Percentiles rank a stretch among this genome's conserved stretches.
phyloP scores from a whole-genome alignment of 2,113 vertebrate genomes.

The Etia nguti region DNA sequence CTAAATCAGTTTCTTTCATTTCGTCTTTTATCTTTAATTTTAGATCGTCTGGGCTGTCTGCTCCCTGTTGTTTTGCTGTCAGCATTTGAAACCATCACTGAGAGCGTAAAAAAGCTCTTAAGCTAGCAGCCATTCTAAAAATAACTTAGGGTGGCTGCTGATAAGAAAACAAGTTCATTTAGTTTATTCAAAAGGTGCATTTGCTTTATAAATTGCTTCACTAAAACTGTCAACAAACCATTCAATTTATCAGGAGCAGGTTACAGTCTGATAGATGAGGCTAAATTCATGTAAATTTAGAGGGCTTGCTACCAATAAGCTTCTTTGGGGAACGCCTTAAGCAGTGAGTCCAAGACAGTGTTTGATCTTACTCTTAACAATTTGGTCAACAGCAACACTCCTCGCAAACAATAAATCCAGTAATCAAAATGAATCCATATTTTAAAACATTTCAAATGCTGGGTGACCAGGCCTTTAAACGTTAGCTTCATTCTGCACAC shows the following conservation, averaged over 20 bases:
- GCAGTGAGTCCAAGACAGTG: background rate
- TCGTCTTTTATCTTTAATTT: rapidly evolving
- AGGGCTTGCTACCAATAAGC: background rate
- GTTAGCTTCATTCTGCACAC: background rate
- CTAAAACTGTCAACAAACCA: background rate
- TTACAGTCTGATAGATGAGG: background rate
- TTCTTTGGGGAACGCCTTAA: background rate
- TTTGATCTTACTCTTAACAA: background rate
- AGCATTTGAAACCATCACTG: background rate
- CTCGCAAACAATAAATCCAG: background rate
- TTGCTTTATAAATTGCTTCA: background rate
- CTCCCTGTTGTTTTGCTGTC: background rate
- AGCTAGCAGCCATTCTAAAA: background rate
- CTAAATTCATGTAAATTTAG: background rate
- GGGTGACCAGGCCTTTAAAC: background rate
- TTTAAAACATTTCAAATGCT: background rate
- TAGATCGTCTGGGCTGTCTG: background rate
- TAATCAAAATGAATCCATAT: background rate
- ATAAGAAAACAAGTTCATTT: background rate
- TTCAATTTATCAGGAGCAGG: background rate
- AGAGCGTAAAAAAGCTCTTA: background rate
- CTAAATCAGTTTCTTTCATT: background rate
- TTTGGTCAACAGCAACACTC: background rate
- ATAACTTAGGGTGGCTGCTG: background rate
- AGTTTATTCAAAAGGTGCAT: background rate